Evolutionary conservation across 1,140 invertebrate genomes (phyloP).

Genomic region (Euwallacea fornicatus): DNA sequence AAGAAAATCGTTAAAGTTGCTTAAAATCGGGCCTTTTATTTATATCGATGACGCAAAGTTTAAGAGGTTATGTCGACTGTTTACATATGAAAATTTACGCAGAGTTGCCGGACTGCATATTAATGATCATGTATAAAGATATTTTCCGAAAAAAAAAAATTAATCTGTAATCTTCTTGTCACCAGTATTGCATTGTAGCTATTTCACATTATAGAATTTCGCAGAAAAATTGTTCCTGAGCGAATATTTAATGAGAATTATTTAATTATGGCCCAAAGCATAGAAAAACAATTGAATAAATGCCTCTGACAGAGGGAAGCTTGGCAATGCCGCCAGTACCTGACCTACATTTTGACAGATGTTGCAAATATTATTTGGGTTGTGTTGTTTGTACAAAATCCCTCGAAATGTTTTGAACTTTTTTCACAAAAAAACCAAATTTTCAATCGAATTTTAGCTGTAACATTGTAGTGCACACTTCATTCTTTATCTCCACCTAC

Average conservation of each 20-base stretch:
- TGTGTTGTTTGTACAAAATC: too few species aligned
- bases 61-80: conserved; percentile 27
- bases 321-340: conserved; percentile 16
- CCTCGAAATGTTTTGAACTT: not conserved
- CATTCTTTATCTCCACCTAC: too few species aligned
- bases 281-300: not conserved
- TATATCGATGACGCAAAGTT: conserved; percentile 28
- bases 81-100: conserved; percentile 20
- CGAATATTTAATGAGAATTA: not conserved
- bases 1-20: not conserved
- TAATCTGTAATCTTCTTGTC: too few species aligned
- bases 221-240: not conserved
- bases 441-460: too few species aligned
- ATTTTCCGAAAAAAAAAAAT: too few species aligned
- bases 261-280: not conserved
- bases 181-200: too few species aligned
- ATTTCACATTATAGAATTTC: not conserved
- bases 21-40: conserved; percentile 31
- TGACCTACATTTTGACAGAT: conserved; percentile 33
- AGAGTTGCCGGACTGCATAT: conserved; percentile 5
- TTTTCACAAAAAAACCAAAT: not conserved
- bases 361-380: conserved; percentile 3
- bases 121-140: too few species aligned
- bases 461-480: too few species aligned
- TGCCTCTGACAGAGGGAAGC: not conserved